Evolutionary conservation across 2,113 vertebrate species (phyloP).

Genomic region (Pongo pygmaeus): DNA sequence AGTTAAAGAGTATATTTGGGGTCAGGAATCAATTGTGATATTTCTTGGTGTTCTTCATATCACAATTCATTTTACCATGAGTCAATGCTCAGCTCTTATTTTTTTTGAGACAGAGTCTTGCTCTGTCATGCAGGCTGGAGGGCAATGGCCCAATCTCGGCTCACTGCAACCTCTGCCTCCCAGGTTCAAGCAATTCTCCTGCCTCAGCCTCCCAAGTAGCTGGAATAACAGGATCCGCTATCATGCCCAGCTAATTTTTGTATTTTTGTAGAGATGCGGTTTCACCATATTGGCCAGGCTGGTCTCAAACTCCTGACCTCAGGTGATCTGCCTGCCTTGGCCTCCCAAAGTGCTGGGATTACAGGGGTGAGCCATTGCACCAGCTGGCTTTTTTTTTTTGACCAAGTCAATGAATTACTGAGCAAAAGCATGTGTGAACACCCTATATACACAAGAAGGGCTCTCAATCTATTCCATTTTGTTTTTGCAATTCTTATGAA

Average conservation of each 20-base stretch:
- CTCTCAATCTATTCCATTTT: background rate
- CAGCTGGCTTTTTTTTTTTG: background rate
- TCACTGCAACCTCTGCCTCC: background rate
- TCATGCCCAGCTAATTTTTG: too few species aligned
- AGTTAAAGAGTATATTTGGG: background rate
- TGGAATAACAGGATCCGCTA: too few species aligned
- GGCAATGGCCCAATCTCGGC: background rate
- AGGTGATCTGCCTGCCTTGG: too few species aligned
- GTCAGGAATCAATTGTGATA: background rate
- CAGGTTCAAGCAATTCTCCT: background rate
- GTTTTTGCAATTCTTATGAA: background rate
- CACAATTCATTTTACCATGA: background rate
- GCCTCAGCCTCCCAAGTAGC: too few species aligned
- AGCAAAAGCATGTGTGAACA: background rate
- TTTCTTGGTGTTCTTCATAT: background rate
- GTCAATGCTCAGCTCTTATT: background rate
- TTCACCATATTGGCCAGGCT: too few species aligned
- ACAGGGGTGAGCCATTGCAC: accelerated
- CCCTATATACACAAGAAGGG: background rate
- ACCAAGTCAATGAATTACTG: background rate
- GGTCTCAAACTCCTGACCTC: too few species aligned
- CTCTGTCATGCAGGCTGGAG: background rate
- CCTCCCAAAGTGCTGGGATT: too few species aligned
- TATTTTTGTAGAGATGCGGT: too few species aligned
- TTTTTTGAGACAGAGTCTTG: background rate